These are phyloP conservation scores for Otus sunia DNA, from an alignment of 2,113 vertebrate species.

Conservation along the genomic window DNA sequence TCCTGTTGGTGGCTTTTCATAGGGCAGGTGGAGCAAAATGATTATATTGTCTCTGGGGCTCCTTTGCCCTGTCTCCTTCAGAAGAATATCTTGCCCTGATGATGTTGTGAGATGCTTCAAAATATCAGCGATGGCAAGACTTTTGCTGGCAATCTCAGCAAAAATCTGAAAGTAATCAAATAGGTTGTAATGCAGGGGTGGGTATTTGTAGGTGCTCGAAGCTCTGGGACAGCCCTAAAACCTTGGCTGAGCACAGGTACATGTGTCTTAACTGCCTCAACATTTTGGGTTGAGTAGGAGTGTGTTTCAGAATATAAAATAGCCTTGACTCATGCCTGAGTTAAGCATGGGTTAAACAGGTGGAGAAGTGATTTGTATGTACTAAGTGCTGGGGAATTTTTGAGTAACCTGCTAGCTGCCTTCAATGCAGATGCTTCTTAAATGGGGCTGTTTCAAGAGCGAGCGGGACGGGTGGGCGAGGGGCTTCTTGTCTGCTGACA, in stretches of 20 bases:
- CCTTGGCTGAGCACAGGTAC: background rate
- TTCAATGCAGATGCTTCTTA: background rate
- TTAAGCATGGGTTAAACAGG: background rate
- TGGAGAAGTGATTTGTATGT: background rate
- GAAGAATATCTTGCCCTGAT: background rate
- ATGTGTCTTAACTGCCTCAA: background rate
- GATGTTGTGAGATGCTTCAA: background rate
- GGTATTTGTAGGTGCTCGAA: background rate
- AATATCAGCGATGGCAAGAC: background rate
- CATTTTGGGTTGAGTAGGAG: background rate
- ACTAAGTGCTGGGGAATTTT: background rate
- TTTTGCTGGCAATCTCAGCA: background rate
- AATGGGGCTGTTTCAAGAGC: background rate
- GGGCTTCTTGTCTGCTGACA: background rate
- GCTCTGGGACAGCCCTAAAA: background rate
- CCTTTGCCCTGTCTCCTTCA: background rate
- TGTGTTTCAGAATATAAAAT: background rate
- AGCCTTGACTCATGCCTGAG: background rate
- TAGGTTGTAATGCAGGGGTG: background rate
- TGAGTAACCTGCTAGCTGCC: background rate
- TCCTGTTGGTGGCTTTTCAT: background rate
- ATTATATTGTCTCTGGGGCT: background rate
- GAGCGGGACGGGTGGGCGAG: accelerated
- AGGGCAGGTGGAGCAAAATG: background rate
- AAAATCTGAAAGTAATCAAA: background rate